Percentiles rank a stretch among this genome's conserved stretches.
These are phyloP conservation scores for Pomatostomus ruficeps DNA, from an alignment of 2,113 vertebrate species.

Conservation along the genomic window DNA sequence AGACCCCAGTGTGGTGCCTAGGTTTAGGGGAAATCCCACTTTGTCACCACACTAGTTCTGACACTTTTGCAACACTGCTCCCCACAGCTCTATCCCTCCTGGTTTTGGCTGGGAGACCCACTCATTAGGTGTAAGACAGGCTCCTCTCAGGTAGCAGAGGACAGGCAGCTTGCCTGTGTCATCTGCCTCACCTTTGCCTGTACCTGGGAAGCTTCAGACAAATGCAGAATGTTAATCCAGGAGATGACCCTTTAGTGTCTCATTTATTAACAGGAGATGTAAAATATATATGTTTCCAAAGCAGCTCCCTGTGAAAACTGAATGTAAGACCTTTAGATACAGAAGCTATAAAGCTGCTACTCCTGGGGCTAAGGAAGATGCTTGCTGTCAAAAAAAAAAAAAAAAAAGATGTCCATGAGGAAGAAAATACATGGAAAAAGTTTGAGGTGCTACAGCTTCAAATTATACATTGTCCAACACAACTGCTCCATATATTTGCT, in stretches of 20 bases:
- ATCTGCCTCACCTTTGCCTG: neutral
- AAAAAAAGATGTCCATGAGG: neutral
- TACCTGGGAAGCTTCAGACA: neutral
- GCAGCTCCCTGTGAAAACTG: neutral
- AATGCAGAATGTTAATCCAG: neutral
- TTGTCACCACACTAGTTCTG: neutral
- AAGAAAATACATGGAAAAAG: neutral
- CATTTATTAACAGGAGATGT: neutral
- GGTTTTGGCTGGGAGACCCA: neutral
- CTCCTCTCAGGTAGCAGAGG: neutral
- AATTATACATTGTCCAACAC: neutral
- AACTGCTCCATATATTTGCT: neutral
- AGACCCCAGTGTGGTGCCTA: neutral
- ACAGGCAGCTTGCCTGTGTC: neutral
- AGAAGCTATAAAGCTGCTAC: neutral
- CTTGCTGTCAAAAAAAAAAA: neutral
- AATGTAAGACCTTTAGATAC: neutral
- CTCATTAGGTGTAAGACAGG: neutral
- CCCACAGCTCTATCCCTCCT: neutral
- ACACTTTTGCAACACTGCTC: neutral
- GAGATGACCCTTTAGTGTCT: neutral
- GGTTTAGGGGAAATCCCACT: neutral
- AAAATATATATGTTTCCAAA: neutral
- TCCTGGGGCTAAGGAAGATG: neutral
- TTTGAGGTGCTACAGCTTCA: neutral